Conservation (phyloP, 2,888 invertebrate genomes). For the Argyra leucocephala region DNA sequence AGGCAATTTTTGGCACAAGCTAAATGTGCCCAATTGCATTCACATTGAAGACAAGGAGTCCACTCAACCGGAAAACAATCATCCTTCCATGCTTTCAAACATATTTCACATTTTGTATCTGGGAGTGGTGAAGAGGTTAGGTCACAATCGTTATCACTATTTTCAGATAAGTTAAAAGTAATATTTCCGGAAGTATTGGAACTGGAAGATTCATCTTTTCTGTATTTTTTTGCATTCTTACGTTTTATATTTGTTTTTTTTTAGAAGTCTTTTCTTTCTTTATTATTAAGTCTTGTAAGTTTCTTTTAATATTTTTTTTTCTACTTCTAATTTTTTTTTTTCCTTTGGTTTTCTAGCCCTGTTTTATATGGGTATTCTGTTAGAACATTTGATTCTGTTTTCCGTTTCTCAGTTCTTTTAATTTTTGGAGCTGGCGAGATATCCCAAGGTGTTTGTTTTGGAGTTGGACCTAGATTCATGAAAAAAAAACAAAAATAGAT, state of each 20-base stretch:
- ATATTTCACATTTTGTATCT: conserved; percentile 14
- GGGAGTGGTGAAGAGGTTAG: conserved; percentile 12
- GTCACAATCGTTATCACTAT: conserved; percentile 15
- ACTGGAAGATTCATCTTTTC: not conserved
- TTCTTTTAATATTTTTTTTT: too few species aligned
- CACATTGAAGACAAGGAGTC: conserved; percentile 17
- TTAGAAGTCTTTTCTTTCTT: too few species aligned
- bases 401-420: conserved; percentile 14
- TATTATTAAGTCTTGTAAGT: too few species aligned
- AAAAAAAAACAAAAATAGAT: too few species aligned
- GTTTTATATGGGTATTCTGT: conserved; percentile 20
- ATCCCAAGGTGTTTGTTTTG: too few species aligned
- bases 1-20: too few species aligned
- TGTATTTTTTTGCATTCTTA: too few species aligned
- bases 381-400: conserved; percentile 16
- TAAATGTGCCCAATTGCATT: conserved; percentile 16
- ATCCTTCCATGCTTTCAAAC: conserved; percentile 16
- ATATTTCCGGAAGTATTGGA: conserved; percentile 15
- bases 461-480: too few species aligned
- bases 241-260: too few species aligned
- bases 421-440: conserved; percentile 13
- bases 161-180: too few species aligned
- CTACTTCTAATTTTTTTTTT: too few species aligned
- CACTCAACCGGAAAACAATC: conserved; percentile 15
- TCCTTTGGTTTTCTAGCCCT: conserved; percentile 7